Conservation (phyloP, 2,113 vertebrate species). For the Dasyprocta punctata region DNA sequence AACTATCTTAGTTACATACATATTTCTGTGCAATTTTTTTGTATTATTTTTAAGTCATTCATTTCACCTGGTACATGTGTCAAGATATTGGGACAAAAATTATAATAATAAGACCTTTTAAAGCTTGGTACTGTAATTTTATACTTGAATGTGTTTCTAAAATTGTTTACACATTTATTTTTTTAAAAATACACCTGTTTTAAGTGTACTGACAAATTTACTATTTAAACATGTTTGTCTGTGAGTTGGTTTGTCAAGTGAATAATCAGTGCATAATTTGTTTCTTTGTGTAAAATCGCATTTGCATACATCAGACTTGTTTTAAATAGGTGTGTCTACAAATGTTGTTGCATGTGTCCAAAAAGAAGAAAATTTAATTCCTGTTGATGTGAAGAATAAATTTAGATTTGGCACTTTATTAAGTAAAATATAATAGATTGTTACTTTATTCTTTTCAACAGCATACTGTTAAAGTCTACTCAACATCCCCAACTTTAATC, state of each 20-base stretch:
- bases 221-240: constrained; percentile 58
- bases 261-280: constrained; percentile 61
- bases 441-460: constrained; percentile 43
- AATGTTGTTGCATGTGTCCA: constrained; percentile 37
- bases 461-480: constrained; percentile 50
- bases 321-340: constrained; percentile 53
- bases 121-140: constrained; percentile 38
- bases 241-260: constrained; percentile 52
- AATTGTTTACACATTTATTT: constrained; percentile 49
- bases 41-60: background rate
- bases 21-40: background rate
- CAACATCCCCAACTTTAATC: constrained; percentile 8
- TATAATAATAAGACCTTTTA: background rate
- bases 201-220: constrained; percentile 30
- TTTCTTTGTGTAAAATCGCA: constrained; percentile 58
- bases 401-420: constrained; percentile 53
- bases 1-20: background rate
- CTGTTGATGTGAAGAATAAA: constrained; percentile 56
- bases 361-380: constrained; percentile 67
- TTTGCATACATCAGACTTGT: constrained; percentile 62
- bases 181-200: background rate
- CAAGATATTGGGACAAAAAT: background rate
- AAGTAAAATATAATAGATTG: constrained; percentile 39
- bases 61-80: constrained; percentile 18
- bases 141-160: constrained; percentile 24